A percentile compares a stretch with the other conserved stretches of the same genome.
These are phyloP conservation scores for Penaeus vannamei DNA, from an alignment of 1,140 invertebrate genomes.

Conservation along the genomic window DNA sequence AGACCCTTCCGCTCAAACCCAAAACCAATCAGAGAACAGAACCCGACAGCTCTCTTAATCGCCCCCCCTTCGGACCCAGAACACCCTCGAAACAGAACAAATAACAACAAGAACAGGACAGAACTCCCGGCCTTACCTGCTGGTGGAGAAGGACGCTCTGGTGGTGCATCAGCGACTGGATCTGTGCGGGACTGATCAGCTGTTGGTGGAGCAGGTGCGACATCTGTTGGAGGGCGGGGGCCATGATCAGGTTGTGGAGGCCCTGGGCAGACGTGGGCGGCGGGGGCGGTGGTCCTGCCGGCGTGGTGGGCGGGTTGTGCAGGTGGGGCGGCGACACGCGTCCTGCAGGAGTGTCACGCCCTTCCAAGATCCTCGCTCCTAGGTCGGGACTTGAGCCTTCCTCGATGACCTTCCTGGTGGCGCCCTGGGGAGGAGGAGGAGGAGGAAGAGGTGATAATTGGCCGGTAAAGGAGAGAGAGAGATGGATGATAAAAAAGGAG, in stretches of 20 bases:
- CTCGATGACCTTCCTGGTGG: not conserved
- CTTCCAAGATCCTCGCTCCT: not conserved
- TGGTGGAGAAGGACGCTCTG: conserved; percentile 60
- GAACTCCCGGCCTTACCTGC: conserved; percentile 27
- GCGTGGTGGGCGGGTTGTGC: conserved; percentile 42
- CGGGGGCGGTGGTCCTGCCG: conserved; percentile 15
- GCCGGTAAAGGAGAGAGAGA: too few relatives aligned
- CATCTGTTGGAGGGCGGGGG: conserved; percentile 63
- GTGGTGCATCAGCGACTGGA: conserved; percentile 66
- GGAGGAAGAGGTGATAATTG: too few relatives aligned
- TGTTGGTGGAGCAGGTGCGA: conserved; percentile 63
- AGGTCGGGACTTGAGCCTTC: conserved; percentile 3
- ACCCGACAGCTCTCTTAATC: too few relatives aligned
- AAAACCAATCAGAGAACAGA: too few relatives aligned
- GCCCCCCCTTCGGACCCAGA: too few relatives aligned
- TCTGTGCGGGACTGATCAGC: conserved; percentile 62
- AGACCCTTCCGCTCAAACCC: too few relatives aligned
- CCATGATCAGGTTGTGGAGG: conserved; percentile 66
- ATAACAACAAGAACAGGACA: too few relatives aligned
- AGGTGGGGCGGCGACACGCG: conserved; percentile 30
- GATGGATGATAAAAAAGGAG: too few relatives aligned
- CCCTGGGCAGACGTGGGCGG: conserved; percentile 52
- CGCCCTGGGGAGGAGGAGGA: not conserved
- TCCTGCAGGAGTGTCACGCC: conserved; percentile 4
- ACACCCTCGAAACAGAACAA: too few relatives aligned